Conservation (phyloP, 2,888 invertebrate species). For the Limnephilus rhombicus region DNA sequence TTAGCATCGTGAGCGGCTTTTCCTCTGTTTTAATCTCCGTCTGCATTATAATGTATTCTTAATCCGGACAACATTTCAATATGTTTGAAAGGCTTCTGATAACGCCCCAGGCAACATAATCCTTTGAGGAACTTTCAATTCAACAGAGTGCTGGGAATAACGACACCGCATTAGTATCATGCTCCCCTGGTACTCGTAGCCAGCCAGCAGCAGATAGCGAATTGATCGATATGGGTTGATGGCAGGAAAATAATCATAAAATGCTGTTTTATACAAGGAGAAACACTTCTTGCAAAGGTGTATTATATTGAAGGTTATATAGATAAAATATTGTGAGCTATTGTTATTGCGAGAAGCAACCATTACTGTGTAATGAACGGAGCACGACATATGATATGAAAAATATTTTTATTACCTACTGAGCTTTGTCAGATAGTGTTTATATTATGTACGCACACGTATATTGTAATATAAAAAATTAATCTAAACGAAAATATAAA, state of each 20-base stretch:
- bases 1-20: neutral
- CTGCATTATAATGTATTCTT: neutral
- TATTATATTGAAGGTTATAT: too few species aligned
- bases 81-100: neutral
- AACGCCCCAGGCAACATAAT: constrained; percentile 14
- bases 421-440: too few species aligned
- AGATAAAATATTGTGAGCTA: too few species aligned
- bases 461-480: too few species aligned
- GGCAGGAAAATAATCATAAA: neutral
- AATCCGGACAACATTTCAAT: constrained; percentile 25
- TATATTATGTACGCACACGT: too few species aligned
- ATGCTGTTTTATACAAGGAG: neutral
- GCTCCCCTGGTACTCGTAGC: neutral
- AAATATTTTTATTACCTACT: too few species aligned
- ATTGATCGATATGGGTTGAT: neutral
- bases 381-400: too few species aligned
- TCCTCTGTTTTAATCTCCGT: neutral
- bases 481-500: too few species aligned
- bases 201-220: neutral
- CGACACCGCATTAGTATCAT: neutral
- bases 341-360: too few species aligned
- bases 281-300: neutral
- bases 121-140: constrained; percentile 31
- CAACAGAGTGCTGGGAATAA: constrained; percentile 33
- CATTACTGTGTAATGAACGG: too few species aligned